phyloP scores from a whole-genome alignment of 1,140 invertebrate species.

The Calliopsis andreniformis region DNA sequence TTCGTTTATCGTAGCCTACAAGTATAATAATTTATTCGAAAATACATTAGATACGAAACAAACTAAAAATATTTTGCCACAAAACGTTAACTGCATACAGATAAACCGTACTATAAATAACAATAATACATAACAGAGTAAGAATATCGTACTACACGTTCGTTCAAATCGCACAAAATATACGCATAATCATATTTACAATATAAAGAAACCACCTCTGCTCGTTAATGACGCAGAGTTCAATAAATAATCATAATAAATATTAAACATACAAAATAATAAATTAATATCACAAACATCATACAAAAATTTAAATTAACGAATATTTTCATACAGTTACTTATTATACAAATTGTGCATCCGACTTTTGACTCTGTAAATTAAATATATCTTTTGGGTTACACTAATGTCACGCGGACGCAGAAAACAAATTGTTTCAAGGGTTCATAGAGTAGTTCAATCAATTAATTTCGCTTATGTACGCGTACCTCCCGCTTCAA shows the following conservation, averaged over 20 bases:
- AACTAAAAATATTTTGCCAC: background rate
- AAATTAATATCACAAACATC: conserved; percentile 50
- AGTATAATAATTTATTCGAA: conserved; percentile 4
- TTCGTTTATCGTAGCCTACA: background rate
- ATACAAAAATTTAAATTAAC: conserved; percentile 39
- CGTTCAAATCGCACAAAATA: conserved; percentile 12
- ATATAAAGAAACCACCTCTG: conserved; percentile 16
- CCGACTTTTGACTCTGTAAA: conserved; percentile 35
- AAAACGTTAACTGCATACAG: background rate
- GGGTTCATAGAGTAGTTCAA: conserved; percentile 16
- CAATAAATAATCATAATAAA: conserved; percentile 45
- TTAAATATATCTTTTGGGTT: conserved; percentile 18
- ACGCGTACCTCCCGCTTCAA: conserved; percentile 14
- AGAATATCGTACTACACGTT: conserved; percentile 12
- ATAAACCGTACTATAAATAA: conserved; percentile 22
- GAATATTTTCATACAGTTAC: background rate
- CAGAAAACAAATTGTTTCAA: background rate
- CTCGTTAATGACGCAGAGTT: background rate
- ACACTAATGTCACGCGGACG: conserved; percentile 21
- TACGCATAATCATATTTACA: conserved; percentile 38
- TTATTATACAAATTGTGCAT: conserved; percentile 47
- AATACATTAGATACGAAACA: background rate
- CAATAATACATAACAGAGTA: conserved; percentile 24
- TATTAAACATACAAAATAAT: conserved; percentile 39
- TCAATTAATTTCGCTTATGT: conserved; percentile 25